A percentile compares a stretch with the other conserved stretches of the same genome.
Evolutionary conservation across 1,140 invertebrate genomes (phyloP).

Genomic region (Popillia japonica): DNA sequence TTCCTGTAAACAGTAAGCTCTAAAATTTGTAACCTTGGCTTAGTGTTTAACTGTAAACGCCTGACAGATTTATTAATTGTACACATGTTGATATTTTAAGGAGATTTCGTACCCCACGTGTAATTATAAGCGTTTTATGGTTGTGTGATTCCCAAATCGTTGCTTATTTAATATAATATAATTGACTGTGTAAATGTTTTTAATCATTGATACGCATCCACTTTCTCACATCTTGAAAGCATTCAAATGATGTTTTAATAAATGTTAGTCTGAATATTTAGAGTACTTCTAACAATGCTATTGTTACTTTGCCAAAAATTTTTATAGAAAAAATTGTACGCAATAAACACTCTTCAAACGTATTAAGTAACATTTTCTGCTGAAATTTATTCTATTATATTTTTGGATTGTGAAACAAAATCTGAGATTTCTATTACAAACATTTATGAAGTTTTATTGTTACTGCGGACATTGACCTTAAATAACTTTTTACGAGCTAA

Average conservation of each 20-base stretch:
- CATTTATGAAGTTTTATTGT: no score
- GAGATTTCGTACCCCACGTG: no score
- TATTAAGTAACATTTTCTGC: neutral
- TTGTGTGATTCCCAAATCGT: no score
- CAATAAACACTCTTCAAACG: neutral
- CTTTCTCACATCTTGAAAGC: neutral
- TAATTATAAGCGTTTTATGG: no score
- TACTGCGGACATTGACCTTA: no score
- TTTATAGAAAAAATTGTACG: neutral
- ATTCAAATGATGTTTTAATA: neutral
- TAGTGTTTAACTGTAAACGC: neutral
- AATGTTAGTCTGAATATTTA: neutral
- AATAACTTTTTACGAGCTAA: no score
- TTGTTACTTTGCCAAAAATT: conserved; percentile 14
- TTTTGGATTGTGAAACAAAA: no score
- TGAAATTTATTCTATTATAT: no score
- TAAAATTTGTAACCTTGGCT: neutral
- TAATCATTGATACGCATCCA: neutral
- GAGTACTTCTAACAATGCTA: conserved; percentile 2
- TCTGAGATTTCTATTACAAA: no score
- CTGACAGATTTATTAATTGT: neutral
- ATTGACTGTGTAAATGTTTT: neutral
- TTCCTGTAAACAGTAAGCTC: neutral
- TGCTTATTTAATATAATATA: no score
- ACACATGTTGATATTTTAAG: neutral